These are phyloP conservation scores for Ctenopoma kingsleyae DNA, from an alignment of 2,797 vertebrate genomes.

Conservation along the genomic window DNA sequence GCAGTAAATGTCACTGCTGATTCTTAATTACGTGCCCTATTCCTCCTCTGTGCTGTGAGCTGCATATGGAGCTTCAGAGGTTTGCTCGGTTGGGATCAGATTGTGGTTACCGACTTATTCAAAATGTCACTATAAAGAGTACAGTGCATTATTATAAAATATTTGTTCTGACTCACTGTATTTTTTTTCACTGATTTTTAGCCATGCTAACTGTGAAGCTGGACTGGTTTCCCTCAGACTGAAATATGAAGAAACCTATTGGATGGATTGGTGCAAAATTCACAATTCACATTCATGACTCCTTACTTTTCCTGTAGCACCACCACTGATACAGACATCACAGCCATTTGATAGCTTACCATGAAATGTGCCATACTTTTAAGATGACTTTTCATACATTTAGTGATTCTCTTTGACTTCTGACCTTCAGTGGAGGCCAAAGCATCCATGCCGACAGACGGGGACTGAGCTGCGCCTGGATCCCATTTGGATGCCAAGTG, in stretches of 20 bases:
- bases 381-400: too few species aligned
- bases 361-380: too few species aligned
- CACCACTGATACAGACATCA: too few species aligned
- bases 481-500: too few species aligned
- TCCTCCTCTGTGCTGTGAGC: slow-evolving; percentile 40
- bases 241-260: too few species aligned
- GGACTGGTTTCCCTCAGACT: not conserved
- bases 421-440: not conserved
- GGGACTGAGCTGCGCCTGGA: too few species aligned
- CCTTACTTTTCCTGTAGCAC: not conserved
- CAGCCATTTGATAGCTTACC: too few species aligned
- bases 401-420: not conserved
- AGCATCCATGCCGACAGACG: too few species aligned
- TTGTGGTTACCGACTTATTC: slow-evolving; percentile 49
- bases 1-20: slow-evolving; percentile 78
- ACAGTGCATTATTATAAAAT: slow-evolving; percentile 18
- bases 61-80: slow-evolving; percentile 40
- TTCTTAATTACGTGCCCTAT: slow-evolving; percentile 64
- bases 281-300: not conserved
- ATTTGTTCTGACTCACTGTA: not conserved
- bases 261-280: not conserved
- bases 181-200: not conserved
- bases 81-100: slow-evolving; percentile 48
- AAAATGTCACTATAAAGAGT: slow-evolving; percentile 43
- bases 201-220: not conserved